These are phyloP conservation scores for Hemiprocne comata DNA, from an alignment of 2,113 vertebrate genomes.

Conservation along the genomic window DNA sequence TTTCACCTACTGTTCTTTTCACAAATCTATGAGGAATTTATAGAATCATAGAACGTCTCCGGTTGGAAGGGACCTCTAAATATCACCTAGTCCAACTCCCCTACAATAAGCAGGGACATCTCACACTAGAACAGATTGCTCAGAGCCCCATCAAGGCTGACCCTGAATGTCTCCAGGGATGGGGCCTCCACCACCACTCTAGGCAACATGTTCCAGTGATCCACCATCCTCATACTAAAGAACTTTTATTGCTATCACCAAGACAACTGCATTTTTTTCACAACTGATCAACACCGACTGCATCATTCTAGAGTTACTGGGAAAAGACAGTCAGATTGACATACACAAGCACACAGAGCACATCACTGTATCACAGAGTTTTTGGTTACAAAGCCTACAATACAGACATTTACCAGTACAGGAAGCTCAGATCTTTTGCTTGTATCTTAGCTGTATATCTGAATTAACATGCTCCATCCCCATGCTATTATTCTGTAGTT, in stretches of 20 bases:
- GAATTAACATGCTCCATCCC: not conserved
- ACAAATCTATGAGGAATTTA: not conserved
- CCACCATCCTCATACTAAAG: no score
- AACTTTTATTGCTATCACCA: not conserved
- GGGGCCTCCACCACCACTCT: no score
- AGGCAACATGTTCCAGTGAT: no score
- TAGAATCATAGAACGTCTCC: no score
- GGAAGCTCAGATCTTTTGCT: not conserved
- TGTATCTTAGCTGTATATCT: not conserved
- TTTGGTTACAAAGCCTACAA: not conserved
- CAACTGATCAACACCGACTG: fast-evolving
- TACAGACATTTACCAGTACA: not conserved
- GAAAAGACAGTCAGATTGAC: not conserved
- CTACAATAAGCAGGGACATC: no score
- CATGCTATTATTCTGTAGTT: not conserved
- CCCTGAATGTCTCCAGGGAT: no score
- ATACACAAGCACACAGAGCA: not conserved
- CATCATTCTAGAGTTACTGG: not conserved
- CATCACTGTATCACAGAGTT: fast-evolving
- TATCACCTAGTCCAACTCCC: no score
- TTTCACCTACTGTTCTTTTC: not conserved
- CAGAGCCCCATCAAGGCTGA: no score
- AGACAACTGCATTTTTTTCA: not conserved
- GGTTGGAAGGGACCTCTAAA: no score
- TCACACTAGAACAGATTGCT: no score